Conservation (phyloP, 2,888 invertebrate genomes). For the Ochlodes sylvanus region DNA sequence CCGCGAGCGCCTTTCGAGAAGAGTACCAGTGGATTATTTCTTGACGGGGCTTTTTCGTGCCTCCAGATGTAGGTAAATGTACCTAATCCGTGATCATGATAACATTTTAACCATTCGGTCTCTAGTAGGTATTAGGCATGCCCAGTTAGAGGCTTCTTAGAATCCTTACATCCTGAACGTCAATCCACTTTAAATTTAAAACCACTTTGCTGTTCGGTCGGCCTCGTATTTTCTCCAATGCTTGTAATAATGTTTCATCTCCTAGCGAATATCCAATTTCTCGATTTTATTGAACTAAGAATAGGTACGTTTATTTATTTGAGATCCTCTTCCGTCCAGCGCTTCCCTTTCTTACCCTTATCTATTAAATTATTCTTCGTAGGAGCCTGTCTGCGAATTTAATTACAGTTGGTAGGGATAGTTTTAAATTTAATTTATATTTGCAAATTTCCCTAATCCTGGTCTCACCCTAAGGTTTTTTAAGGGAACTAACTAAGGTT, state of each 20-base stretch:
- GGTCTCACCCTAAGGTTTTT: not conserved
- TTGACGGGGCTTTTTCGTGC: too few relatives aligned
- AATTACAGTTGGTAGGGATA: constrained; percentile 18
- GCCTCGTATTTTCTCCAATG: too few relatives aligned
- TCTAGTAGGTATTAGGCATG: too few relatives aligned
- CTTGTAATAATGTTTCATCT: not conserved
- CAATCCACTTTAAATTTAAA: too few relatives aligned
- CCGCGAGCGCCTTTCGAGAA: too few relatives aligned
- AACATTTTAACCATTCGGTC: too few relatives aligned
- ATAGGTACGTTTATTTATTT: not conserved
- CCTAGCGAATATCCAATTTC: not conserved
- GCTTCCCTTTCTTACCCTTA: constrained; percentile 12
- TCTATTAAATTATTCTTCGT: constrained; percentile 28
- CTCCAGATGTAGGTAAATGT: too few relatives aligned
- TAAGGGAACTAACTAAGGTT: not conserved
- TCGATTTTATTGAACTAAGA: not conserved
- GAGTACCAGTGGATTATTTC: too few relatives aligned
- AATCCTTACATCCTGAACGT: too few relatives aligned
- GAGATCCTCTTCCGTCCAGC: not conserved
- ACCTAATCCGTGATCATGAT: too few relatives aligned
- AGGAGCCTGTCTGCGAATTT: constrained; percentile 9
- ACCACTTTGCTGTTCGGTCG: too few relatives aligned
- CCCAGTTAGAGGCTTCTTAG: too few relatives aligned
- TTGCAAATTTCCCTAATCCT: constrained; percentile 16
- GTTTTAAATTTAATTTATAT: constrained; percentile 24